Evolutionary conservation across 2,113 vertebrate genomes (phyloP).

Genomic region (Oreamnos americanus): DNA sequence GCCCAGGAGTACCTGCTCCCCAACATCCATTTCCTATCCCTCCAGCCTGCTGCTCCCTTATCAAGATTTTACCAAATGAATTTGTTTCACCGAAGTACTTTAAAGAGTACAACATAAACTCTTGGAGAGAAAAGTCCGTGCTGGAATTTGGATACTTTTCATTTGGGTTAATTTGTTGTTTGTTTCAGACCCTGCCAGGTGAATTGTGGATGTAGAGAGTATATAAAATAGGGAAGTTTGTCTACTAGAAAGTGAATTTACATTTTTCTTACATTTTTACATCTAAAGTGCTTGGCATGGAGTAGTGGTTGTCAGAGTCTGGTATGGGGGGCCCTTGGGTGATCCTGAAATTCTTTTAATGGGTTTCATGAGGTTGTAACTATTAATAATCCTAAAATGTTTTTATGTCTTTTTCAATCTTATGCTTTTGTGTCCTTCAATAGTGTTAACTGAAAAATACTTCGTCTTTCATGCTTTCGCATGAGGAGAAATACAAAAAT

Average conservation of each 20-base stretch:
- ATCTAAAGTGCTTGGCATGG: background rate
- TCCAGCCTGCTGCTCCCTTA: background rate
- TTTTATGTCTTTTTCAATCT: background rate
- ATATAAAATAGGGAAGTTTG: background rate
- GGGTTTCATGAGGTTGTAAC: background rate
- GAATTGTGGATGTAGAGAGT: background rate
- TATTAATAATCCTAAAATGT: constrained; percentile 4
- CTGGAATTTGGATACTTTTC: background rate
- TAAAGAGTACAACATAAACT: background rate
- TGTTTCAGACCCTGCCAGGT: background rate
- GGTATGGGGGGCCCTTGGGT: background rate
- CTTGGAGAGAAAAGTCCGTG: background rate
- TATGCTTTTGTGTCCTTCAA: background rate
- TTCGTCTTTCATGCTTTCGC: background rate
- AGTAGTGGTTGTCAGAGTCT: background rate
- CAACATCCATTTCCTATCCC: background rate
- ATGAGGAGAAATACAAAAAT: background rate
- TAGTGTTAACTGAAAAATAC: background rate
- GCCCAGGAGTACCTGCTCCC: background rate
- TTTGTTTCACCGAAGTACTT: background rate
- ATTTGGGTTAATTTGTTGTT: background rate
- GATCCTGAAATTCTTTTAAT: background rate
- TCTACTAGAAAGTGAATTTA: background rate
- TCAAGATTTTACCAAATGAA: background rate
- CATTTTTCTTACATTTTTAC: background rate